Evolutionary conservation across 2,797 vertebrate genomes (phyloP).

Genomic region (Myiotriccus ornatus): DNA sequence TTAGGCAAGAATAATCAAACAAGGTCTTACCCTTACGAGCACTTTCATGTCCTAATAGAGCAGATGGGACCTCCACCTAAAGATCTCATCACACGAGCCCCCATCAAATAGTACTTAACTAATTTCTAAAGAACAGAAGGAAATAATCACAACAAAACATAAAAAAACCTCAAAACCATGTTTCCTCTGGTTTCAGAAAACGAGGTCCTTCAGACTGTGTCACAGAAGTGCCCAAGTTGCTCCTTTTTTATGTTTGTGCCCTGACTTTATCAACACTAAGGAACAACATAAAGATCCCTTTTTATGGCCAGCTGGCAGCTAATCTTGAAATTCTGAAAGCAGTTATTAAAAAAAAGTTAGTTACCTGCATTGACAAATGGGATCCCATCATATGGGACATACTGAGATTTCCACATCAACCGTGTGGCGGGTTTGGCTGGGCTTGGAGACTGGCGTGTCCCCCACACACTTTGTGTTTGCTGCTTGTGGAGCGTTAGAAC

Average conservation of each 20-base stretch:
- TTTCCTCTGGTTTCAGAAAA: neutral
- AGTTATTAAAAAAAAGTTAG: constrained; percentile 45
- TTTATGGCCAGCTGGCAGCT: neutral
- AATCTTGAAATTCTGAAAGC: neutral
- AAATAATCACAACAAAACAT: neutral
- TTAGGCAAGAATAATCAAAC: neutral
- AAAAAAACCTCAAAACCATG: neutral
- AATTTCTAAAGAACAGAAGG: neutral
- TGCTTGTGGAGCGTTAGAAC: constrained; percentile 83
- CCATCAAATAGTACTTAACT: neutral
- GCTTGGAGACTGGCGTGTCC: constrained; percentile 84
- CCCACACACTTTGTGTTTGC: constrained; percentile 83
- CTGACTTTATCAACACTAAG: constrained; percentile 9
- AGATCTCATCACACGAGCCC: neutral
- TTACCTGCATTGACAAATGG: constrained; percentile 87
- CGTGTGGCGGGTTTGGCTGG: constrained; percentile 83
- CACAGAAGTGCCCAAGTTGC: neutral
- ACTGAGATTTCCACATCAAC: constrained; percentile 89
- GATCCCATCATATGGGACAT: constrained; percentile 86
- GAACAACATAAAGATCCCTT: neutral
- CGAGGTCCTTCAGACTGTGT: neutral
- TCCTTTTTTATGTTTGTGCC: neutral
- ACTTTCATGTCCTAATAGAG: neutral
- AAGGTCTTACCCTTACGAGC: neutral
- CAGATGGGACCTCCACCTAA: neutral